Evolutionary conservation across 2,797 vertebrate species (phyloP).

Genomic region (Otolemur crassicaudatus): DNA sequence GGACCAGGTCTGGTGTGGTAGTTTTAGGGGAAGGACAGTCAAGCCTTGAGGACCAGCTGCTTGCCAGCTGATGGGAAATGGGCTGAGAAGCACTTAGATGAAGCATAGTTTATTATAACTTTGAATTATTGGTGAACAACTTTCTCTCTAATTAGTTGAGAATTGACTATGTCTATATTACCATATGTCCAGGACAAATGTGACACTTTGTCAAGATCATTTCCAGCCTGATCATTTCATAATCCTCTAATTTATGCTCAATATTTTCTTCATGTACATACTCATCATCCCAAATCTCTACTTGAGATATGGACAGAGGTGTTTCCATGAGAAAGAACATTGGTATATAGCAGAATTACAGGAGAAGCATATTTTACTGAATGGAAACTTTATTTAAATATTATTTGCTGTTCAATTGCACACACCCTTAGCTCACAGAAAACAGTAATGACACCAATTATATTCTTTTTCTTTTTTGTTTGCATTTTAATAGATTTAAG

Average conservation of each 20-base stretch:
- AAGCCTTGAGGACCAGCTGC: background rate
- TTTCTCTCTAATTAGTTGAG: constrained; percentile 21
- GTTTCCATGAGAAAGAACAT: background rate
- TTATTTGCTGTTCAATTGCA: background rate
- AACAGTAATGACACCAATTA: background rate
- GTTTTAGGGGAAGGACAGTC: background rate
- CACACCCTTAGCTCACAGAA: background rate
- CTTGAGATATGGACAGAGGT: background rate
- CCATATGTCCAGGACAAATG: background rate
- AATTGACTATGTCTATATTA: background rate
- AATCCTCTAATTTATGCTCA: background rate
- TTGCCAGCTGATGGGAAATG: background rate
- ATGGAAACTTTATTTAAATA: background rate
- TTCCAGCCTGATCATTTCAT: constrained; percentile 19
- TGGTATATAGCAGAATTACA: background rate
- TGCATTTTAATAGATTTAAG: background rate
- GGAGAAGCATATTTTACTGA: background rate
- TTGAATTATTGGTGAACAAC: background rate
- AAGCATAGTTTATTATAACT: background rate
- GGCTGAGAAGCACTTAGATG: background rate
- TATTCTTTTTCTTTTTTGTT: background rate
- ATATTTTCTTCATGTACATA: background rate
- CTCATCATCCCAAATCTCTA: constrained; percentile 26
- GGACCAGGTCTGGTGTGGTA: background rate
- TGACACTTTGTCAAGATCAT: background rate